Base-by-base conservation (phyloP, 2,113 vertebrate species). In the Hoplias malabaricus region DNA sequence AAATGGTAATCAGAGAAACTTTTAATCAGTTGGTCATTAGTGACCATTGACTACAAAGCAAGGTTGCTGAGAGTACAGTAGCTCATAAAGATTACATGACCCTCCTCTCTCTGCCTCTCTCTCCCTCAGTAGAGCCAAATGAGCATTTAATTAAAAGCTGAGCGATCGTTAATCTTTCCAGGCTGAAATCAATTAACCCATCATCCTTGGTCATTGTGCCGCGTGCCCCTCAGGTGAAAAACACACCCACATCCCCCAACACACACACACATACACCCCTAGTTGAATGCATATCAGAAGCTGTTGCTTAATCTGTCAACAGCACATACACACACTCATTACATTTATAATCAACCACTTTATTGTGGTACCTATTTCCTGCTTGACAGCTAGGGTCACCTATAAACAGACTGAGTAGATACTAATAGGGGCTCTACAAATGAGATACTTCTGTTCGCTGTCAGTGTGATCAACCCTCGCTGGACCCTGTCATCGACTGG, bases 91-190 rank as follows among this genome's bases (percentile, higher is more conserved):
- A 77, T 73, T 53, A 70, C 74, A 74, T 59, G 79, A 61, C 56
- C 40, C 11, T 46, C 50, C 66, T 50, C 85, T 16, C 21, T 14
- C 66, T 46, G 23, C 56, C 29, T n/a, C 50, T 68, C 25, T 21
- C 71, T 77, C 80, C 31, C 80, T 78, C 16, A 38, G 50, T 5
- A 54, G 82, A 73, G 86, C 83, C 78, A 71, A 83, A 85, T 29
- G 85, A 88, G 87, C 83, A 87, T 91, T 91, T 92, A 90, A 93
- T 93, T 92, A 89, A 80, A 89, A 83, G 84, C 86, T 82, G 86
- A 74, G 84, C 38, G 75, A 87, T 89, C 86, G 84, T 92, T 90
- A 90, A 91, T 93, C 91, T 92, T 84, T 80, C 85, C 72, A 84
- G 76, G 80, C 88, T 80, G 78, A 87, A 87, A 92, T 92, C 90